Evolutionary conservation across 2,113 vertebrate species (phyloP), one percentile per base, ranked within the genome.

Genomic region (Phycodurus eques): DNA sequence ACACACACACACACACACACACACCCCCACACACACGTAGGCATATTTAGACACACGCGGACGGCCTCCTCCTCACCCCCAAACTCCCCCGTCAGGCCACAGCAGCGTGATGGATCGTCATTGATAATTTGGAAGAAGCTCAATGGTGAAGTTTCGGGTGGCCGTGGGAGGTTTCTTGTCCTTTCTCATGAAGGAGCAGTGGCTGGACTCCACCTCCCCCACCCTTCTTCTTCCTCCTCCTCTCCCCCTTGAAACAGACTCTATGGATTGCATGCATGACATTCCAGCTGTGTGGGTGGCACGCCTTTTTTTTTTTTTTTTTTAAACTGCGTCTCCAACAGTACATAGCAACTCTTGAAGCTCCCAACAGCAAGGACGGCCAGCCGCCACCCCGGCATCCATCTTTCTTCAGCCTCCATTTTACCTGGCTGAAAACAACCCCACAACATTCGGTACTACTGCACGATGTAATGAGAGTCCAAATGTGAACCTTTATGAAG

Each of bases 241-340:
- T 79, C 81, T 87, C 83, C 81, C 82, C 84, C 87, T 84, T 81
- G 87, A 90, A 92, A 92, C 92, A 93, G 93, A 92, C 91, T 92
- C 91, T 93, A 92, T 93, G 89, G 92, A 93, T 93, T 93, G 92
- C 95, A 93, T 94, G 91, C 93, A 92, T 92, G 87, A 92, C 94
- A 95, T 96, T 95, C 94, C 94, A 93, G 93, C 93, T 88, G 94
- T 92, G 93, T 94, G 95, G 93, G 94, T 95, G 94, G 95, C 91
- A 94, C 88, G 72, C 89, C 86, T 85, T 91, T 93, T 94, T 93
- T 93, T 93, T 8, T 8, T 93, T 94, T 93, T 61, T 93, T 93
- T 93, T 94, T 93, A 3, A 17, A 93, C 90, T 90, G 75, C 74
- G 82, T 84, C 87, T 89, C 86, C 87, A 89, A 82, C 82, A 79